A percentile compares a stretch with the other conserved stretches of the same genome.
Conservation (phyloP, 2,797 vertebrate genomes). For the Orestias chungarensis region DNA sequence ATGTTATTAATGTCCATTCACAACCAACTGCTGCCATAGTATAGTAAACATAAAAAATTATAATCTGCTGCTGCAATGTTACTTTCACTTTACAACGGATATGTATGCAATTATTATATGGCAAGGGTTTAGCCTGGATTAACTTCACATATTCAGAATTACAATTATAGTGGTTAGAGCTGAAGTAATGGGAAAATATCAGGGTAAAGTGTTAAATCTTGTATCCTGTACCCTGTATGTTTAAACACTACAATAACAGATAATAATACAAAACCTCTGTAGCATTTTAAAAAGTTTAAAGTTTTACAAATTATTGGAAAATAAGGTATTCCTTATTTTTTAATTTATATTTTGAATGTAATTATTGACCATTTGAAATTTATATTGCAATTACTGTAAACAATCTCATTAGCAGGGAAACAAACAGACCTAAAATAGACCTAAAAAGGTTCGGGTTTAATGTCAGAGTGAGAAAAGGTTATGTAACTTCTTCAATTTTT, state of each 20-base stretch:
- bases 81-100: conserved; percentile 13
- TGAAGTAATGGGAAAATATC: not conserved
- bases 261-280: not conserved
- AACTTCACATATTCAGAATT: not conserved
- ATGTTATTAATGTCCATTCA: conserved; percentile 43
- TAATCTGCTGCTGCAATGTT: conserved; percentile 11
- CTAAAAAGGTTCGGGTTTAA: no score
- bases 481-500: no score
- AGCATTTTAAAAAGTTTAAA: not conserved
- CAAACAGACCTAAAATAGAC: no score
- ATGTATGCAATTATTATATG: not conserved
- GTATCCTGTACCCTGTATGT: not conserved
- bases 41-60: conserved; percentile 21
- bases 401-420: no score
- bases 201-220: not conserved
- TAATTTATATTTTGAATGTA: no score
- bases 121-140: not conserved
- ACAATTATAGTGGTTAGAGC: not conserved
- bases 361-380: no score
- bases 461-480: no score
- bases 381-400: no score
- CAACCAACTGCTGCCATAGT: conserved; percentile 21
- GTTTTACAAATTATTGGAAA: not conserved
- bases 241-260: not conserved
- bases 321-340: not conserved